These are phyloP conservation scores for Drosophila ezoana DNA, from an alignment of 2,888 invertebrate species.

Conservation along the genomic window DNA sequence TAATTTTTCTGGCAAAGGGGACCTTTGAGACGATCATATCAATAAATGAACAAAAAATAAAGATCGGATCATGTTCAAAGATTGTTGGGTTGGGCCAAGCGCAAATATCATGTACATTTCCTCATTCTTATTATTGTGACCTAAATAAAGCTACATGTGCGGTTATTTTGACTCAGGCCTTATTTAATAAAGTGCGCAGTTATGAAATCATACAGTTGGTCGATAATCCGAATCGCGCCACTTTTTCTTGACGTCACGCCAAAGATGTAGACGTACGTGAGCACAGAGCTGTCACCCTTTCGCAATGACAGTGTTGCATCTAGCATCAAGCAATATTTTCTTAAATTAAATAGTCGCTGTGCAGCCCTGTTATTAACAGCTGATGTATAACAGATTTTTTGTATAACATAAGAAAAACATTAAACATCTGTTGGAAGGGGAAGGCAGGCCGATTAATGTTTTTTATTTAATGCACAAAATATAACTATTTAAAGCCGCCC, in stretches of 20 bases:
- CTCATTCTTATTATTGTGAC: not conserved
- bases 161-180: not conserved
- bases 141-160: not conserved
- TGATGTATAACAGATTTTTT: conserved; percentile 14
- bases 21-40: too few relatives aligned
- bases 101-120: not conserved
- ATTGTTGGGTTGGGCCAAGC: too few relatives aligned
- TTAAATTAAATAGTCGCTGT: not conserved
- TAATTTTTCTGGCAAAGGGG: too few relatives aligned
- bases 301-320: not conserved
- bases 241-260: conserved; percentile 36
- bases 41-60: too few relatives aligned
- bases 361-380: conserved; percentile 34
- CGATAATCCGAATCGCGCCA: conserved; percentile 42
- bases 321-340: not conserved
- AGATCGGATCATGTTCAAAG: too few relatives aligned
- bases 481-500: not conserved
- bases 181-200: conserved; percentile 9
- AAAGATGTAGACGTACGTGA: not conserved
- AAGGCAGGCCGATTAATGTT: not conserved
- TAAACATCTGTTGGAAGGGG: not conserved
- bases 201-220: conserved; percentile 18
- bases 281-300: conserved; percentile 15
- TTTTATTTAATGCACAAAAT: not conserved
- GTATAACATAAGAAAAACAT: not conserved